Percentiles rank a stretch among this genome's conserved stretches.
Evolutionary conservation across 2,113 vertebrate species (phyloP).

Genomic region (Chloropsis hardwickii): DNA sequence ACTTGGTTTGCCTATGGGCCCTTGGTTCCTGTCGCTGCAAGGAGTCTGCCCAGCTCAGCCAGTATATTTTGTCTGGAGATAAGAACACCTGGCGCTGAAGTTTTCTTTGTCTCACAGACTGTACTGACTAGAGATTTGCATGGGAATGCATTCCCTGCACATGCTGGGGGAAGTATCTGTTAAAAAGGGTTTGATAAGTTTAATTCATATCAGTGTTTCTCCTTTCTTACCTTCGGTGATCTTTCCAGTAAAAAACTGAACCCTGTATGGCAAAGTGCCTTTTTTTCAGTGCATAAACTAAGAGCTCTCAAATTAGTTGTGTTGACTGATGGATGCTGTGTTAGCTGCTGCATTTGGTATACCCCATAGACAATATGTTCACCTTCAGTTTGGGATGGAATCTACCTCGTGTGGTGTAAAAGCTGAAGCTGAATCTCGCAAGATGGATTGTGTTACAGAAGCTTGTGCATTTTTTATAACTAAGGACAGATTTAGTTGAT

Average conservation of each 20-base stretch:
- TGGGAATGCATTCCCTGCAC: neutral
- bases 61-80: neutral
- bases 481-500: neutral
- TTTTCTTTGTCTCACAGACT: neutral
- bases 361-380: rapidly evolving
- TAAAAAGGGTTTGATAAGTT: neutral
- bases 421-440: neutral
- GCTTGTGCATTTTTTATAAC: neutral
- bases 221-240: neutral
- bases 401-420: neutral
- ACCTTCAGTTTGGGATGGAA: neutral
- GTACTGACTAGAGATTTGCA: neutral
- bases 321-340: neutral
- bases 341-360: neutral
- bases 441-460: neutral
- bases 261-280: neutral
- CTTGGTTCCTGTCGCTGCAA: neutral
- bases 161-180: neutral
- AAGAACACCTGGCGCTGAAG: neutral
- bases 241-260: neutral
- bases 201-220: neutral
- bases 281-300: neutral
- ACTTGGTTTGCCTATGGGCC: neutral
- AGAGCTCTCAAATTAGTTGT: neutral
- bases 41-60: neutral